phyloP scores from a whole-genome alignment of 2,113 vertebrate genomes.

The Ellobius talpinus region DNA sequence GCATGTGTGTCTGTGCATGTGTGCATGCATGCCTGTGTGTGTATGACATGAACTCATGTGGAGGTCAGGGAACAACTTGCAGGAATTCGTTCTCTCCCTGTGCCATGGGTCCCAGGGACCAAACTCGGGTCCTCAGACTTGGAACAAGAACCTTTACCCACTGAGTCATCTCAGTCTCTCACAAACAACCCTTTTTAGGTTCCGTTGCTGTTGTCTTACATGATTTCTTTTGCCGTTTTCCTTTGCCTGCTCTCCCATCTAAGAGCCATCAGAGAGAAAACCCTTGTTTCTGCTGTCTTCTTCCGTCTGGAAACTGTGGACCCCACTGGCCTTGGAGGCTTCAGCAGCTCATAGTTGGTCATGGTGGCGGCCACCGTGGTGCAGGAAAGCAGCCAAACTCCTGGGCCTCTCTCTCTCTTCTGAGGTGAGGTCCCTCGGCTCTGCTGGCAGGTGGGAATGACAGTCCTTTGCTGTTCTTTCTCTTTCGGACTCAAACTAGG shows the following conservation, averaged over 20 bases:
- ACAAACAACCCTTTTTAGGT: not conserved
- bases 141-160: not conserved
- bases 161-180: not conserved
- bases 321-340: not conserved
- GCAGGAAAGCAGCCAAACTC: not conserved
- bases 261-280: too few species aligned
- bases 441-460: not conserved
- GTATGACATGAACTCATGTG: not conserved
- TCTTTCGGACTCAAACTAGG: not conserved
- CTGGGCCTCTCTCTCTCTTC: accelerated
- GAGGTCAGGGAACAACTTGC: not conserved
- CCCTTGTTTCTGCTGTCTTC: not conserved
- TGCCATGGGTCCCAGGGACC: not conserved
- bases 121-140: not conserved
- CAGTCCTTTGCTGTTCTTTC: not conserved
- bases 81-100: not conserved
- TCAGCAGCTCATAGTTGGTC: not conserved
- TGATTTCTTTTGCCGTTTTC: not conserved
- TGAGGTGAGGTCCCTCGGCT: not conserved
- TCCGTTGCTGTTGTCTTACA: not conserved
- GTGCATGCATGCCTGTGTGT: not conserved
- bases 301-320: too few species aligned
- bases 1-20: not conserved
- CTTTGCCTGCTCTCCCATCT: not conserved
- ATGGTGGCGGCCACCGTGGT: accelerated